These are phyloP conservation scores for Dasypogon diadema DNA, from an alignment of 2,888 invertebrate genomes.

Conservation along the genomic window DNA sequence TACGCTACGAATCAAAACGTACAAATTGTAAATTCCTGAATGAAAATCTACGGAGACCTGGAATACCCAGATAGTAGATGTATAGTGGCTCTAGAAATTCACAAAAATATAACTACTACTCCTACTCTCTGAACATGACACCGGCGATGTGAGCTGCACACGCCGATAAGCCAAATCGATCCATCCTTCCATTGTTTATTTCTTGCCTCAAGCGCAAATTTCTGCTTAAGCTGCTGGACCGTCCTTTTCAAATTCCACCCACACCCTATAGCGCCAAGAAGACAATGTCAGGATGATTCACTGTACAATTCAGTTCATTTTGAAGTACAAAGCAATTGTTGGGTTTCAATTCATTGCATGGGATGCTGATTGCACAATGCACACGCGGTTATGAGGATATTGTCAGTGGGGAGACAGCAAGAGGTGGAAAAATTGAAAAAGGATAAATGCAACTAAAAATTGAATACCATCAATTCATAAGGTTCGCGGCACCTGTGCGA, in stretches of 20 bases:
- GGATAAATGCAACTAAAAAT: too few species aligned
- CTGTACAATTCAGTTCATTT: slow-evolving; percentile 14
- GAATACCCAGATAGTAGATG: background rate
- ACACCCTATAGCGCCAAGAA: background rate
- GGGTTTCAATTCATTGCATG: too few species aligned
- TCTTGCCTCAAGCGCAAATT: background rate
- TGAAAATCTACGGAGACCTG: background rate
- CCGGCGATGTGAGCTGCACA: background rate
- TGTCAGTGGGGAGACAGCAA: too few species aligned
- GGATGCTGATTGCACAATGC: too few species aligned
- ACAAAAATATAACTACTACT: background rate
- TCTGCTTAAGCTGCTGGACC: background rate
- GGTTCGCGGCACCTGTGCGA: too few species aligned
- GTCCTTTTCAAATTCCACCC: slow-evolving; percentile 7
- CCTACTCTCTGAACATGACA: background rate
- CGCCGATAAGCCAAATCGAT: background rate
- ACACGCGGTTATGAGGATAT: too few species aligned
- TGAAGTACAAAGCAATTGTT: slow-evolving; percentile 5
- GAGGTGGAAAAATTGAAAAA: too few species aligned
- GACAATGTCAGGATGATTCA: background rate
- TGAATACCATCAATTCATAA: too few species aligned
- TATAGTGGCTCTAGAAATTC: background rate
- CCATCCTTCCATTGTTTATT: slow-evolving; percentile 8
- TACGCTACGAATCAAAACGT: background rate
- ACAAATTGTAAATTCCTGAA: background rate